Evolutionary conservation across 2,888 invertebrate genomes (phyloP), one percentile per base, ranked within the genome.

Genomic region (Eristalis arbustorum): DNA sequence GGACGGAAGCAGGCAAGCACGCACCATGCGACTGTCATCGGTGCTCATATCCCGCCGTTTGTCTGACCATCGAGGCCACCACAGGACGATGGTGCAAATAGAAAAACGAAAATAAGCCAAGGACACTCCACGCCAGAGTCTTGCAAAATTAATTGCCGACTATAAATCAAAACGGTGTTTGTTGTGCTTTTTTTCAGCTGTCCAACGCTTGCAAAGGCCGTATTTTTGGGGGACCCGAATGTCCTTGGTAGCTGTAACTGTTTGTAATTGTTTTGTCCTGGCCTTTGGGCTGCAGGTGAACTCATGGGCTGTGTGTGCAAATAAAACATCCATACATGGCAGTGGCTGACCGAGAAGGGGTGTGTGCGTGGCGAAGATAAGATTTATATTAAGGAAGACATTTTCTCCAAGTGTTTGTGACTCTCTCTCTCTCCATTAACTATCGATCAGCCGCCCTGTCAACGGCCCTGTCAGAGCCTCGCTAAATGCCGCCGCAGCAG

Each of bases 141-240:
- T 79, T 83, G 83, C 31, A 34, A 87, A 87, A 87, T 87, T 83
- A 87, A 87, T 87, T 87, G 87, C 87, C 72, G 82, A 68, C 64
- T 57, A 87, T 87, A 87, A 87, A 87, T 87, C 87, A 87, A 75
- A 87, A 83, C 79, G 66, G 61, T 77, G 77, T 82, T 83, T 73
- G 67, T 67, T 49, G 59, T 31, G 78, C 82, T 77, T 73, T 75
- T 61, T 66, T 22, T 25, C n/a, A 34, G n/a, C 11, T 68, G 37
- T 28, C 25, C 28, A 61, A 25, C 31, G 18, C 34, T 67, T 22
- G 18, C 11, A 34, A 6, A 8, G 59, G 37, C 42, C 31, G 31
- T 31, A 8, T 10, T 31, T 31, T 31, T 31, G 31, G 31, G 25
- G 37, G 25, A 42, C 31, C 22, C 34, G 18, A 40, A 69, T 28